These are phyloP conservation scores for Galaxias olidus DNA, from an alignment of 2,797 vertebrate species.

Conservation along the genomic window DNA sequence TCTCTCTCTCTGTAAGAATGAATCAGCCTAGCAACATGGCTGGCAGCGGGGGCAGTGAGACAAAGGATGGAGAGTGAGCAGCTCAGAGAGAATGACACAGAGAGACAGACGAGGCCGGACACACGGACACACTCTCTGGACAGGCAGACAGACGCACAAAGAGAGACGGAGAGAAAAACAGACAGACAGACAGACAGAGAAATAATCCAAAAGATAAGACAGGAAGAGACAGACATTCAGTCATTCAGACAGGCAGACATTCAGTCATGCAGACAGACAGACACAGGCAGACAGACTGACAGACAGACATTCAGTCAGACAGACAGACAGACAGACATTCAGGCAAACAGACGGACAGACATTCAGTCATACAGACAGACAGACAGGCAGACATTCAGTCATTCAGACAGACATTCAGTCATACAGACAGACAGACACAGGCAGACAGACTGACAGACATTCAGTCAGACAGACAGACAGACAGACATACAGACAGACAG, in stretches of 20 bases:
- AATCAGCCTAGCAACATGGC: conserved; percentile 74
- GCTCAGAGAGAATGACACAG: conserved; percentile 22
- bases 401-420: conserved; percentile 42
- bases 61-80: conserved; percentile 46
- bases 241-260: conserved; percentile 26
- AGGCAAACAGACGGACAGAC: conserved; percentile 37
- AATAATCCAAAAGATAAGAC: too few species aligned
- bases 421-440: conserved; percentile 72
- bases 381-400: too few species aligned
- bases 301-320: conserved; percentile 30
- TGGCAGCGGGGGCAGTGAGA: conserved; percentile 74
- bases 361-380: conserved; percentile 52
- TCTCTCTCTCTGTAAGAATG: conserved; percentile 86
- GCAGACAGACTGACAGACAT: conserved; percentile 20
- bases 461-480: conserved; percentile 7
- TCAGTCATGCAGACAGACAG: conserved; percentile 52
- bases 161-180: conserved; percentile 27
- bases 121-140: too few species aligned
- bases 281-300: too few species aligned
- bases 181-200: conserved; percentile 24
- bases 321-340: conserved; percentile 19
- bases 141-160: conserved; percentile 73
- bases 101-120: conserved; percentile 24
- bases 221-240: conserved; percentile 11
- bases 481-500: conserved; percentile 23